phyloP scores from a whole-genome alignment of 2,113 vertebrate genomes.

The Trogon melanurus region DNA sequence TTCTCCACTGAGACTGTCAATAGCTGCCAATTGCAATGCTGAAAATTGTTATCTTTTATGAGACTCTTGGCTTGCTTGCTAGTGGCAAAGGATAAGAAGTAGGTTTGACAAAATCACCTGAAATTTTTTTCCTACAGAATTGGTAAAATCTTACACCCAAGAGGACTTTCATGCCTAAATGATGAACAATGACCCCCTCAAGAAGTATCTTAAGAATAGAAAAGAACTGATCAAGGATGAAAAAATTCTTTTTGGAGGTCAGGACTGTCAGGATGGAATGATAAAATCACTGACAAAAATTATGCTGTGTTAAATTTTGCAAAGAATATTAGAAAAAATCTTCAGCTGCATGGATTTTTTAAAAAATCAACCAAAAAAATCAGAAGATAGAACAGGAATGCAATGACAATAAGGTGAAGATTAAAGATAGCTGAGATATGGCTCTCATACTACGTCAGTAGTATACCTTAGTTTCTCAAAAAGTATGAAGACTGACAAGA shows the following conservation, averaged over 20 bases:
- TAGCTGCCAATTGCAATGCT: conserved; percentile 36
- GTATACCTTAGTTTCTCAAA: neutral
- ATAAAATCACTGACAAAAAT: neutral
- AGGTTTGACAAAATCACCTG: neutral
- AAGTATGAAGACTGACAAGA: neutral
- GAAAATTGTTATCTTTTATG: conserved; percentile 33
- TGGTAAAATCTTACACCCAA: neutral
- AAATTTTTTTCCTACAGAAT: neutral
- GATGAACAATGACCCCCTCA: neutral
- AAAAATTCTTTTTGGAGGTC: neutral
- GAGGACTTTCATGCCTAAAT: neutral
- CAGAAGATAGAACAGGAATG: neutral
- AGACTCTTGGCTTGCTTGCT: conserved; percentile 15
- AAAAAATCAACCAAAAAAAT: neutral
- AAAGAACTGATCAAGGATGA: neutral
- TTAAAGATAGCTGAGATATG: neutral
- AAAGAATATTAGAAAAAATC: neutral
- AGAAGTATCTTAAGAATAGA: neutral
- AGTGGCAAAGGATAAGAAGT: neutral
- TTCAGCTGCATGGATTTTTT: neutral
- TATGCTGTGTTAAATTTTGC: neutral
- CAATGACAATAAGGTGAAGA: neutral
- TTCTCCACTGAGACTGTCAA: conserved; percentile 43
- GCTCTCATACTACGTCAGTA: neutral
- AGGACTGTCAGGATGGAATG: neutral